Conservation (phyloP, 2,797 vertebrate genomes). For the Enteromius argenteus region DNA sequence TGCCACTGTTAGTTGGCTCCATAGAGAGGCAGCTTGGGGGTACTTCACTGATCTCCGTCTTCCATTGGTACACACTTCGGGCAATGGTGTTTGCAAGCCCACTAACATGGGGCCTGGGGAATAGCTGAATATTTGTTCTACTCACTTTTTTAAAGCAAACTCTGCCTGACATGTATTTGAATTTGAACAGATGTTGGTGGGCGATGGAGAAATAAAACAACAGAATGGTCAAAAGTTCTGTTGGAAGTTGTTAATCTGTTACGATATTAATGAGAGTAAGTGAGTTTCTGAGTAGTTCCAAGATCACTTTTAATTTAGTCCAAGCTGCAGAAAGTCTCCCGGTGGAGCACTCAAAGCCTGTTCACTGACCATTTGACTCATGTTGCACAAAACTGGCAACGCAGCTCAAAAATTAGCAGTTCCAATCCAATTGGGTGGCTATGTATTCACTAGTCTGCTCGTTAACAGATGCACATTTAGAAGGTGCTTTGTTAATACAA, state of each 20-base stretch:
- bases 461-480: background rate
- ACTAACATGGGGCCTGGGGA: slow-evolving; percentile 79
- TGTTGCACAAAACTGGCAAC: slow-evolving; percentile 19
- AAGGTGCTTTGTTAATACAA: background rate
- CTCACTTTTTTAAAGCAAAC: slow-evolving; percentile 73
- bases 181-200: slow-evolving; percentile 69
- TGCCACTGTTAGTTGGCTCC: slow-evolving; percentile 68
- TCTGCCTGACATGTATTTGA: slow-evolving; percentile 75
- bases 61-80: slow-evolving; percentile 79
- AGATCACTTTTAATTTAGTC: slow-evolving; percentile 5
- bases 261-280: background rate
- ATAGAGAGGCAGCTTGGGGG: slow-evolving; percentile 73
- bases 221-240: slow-evolving; percentile 65
- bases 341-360: background rate
- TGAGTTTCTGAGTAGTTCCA: background rate
- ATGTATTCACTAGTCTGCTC: background rate
- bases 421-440: background rate
- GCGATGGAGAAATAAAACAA: slow-evolving; percentile 65
- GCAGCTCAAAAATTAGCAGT: background rate
- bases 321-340: background rate
- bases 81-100: slow-evolving; percentile 77
- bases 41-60: slow-evolving; percentile 79
- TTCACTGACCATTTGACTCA: background rate
- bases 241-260: slow-evolving; percentile 15
- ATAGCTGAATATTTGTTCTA: slow-evolving; percentile 67